Percentiles rank a stretch among this genome's conserved stretches.
phyloP scores from a whole-genome alignment of 2,888 invertebrate genomes.

The Nymphalis c-album region DNA sequence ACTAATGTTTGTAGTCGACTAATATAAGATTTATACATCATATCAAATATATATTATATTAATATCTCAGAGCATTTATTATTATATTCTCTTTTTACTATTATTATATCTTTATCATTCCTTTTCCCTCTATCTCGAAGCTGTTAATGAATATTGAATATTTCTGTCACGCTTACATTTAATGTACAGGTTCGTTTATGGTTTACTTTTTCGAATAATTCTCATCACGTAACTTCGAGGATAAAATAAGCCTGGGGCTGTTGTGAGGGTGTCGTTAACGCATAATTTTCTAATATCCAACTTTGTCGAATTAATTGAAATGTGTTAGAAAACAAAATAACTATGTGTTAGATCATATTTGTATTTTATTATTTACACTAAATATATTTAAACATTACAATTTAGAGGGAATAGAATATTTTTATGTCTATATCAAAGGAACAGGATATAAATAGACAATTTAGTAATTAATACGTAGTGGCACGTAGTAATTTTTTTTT shows the following conservation, averaged over 20 bases:
- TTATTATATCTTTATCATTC: no score
- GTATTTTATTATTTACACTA: no score
- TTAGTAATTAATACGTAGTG: no score
- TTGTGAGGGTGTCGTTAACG: neutral
- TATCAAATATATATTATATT: no score
- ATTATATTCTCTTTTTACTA: no score
- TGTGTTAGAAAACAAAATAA: neutral
- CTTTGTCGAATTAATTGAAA: neutral
- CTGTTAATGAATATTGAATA: slow-evolving; percentile 5
- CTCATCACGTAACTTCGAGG: slow-evolving; percentile 3
- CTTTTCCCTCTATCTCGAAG: neutral
- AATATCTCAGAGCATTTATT: neutral
- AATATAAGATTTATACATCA: no score
- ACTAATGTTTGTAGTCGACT: no score
- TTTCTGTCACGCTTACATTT: slow-evolving; percentile 8
- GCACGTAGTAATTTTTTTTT: no score
- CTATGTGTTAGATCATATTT: neutral
- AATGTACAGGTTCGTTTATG: slow-evolving; percentile 7
- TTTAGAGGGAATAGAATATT: no score
- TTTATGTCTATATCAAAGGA: no score
- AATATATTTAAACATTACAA: no score
- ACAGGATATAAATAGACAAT: no score
- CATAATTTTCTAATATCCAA: slow-evolving; percentile 8
- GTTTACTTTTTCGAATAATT: slow-evolving; percentile 6
- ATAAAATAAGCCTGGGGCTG: neutral